Evolutionary conservation across 2,888 invertebrate species (phyloP).

Genomic region (Standfussiana lucernea): DNA sequence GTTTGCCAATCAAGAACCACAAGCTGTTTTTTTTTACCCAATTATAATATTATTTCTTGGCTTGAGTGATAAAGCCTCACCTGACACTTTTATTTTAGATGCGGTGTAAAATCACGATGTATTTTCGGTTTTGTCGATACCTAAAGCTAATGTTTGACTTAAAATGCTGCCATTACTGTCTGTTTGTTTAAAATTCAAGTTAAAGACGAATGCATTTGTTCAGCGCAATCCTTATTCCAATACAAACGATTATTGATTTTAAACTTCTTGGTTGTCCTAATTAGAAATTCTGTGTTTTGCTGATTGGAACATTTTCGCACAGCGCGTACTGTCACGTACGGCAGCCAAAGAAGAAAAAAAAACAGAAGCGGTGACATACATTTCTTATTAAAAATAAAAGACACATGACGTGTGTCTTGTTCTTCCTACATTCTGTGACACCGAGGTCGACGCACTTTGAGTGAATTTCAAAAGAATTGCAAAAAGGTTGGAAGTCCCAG

Average conservation of each 20-base stretch:
- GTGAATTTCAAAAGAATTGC: conserved; percentile 61
- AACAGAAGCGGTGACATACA: conserved; percentile 43
- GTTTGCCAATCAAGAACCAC: conserved; percentile 38
- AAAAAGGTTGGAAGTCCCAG: conserved; percentile 69
- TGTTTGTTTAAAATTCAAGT: conserved; percentile 47
- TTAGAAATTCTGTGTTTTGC: conserved; percentile 39
- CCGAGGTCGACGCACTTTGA: conserved; percentile 68
- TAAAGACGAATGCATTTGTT: conserved; percentile 32
- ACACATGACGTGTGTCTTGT: conserved; percentile 21
- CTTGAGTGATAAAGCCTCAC: neutral
- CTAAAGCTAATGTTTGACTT: conserved; percentile 23
- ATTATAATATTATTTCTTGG: conserved; percentile 35
- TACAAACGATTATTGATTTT: conserved; percentile 13
- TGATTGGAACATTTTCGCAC: conserved; percentile 38
- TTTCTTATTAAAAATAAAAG: conserved; percentile 51
- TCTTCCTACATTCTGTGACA: conserved; percentile 52
- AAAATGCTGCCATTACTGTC: conserved; percentile 24
- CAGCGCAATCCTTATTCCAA: conserved; percentile 22
- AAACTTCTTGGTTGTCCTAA: conserved; percentile 23
- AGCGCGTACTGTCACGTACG: conserved; percentile 43
- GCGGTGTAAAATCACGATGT: conserved; percentile 15
- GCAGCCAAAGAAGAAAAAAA: conserved; percentile 39
- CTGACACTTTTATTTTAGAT: conserved; percentile 18
- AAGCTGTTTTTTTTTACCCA: conserved; percentile 15
- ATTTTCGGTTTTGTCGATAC: conserved; percentile 16